These are phyloP conservation scores for Chrysopilus asiliformis DNA, from an alignment of 2,888 invertebrate species.

Conservation along the genomic window DNA sequence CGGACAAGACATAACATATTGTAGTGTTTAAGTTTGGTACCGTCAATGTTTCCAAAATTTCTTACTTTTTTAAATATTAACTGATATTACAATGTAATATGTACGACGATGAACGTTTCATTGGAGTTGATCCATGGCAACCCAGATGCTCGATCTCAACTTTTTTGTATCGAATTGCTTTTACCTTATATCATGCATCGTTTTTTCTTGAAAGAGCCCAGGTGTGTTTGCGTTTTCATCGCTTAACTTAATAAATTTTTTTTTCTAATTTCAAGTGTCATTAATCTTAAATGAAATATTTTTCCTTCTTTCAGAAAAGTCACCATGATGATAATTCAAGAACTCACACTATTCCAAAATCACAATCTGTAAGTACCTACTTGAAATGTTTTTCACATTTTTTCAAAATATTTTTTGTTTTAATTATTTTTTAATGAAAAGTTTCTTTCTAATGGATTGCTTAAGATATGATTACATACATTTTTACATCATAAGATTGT, in stretches of 20 bases:
- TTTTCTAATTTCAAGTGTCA: background rate
- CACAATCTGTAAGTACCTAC: conserved; percentile 18
- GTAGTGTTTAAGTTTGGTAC: no score
- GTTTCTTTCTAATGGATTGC: no score
- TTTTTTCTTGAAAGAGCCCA: conserved; percentile 17
- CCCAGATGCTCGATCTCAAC: conserved; percentile 19
- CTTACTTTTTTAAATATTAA: no score
- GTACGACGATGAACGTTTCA: conserved; percentile 20
- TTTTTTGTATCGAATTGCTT: conserved; percentile 19
- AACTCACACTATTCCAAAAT: conserved; percentile 17
- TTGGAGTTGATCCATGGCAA: conserved; percentile 16
- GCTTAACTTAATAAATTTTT: background rate
- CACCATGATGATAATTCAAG: conserved; percentile 17
- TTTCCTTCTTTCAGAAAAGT: conserved; percentile 19
- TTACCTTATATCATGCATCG: conserved; percentile 20
- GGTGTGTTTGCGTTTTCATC: background rate
- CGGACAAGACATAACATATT: no score
- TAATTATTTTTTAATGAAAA: no score
- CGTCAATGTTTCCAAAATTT: no score
- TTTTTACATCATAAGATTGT: no score
- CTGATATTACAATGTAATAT: conserved; percentile 12
- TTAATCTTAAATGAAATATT: conserved; percentile 1
- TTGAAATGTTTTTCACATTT: no score
- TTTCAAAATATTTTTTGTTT: no score
- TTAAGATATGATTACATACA: no score